phyloP scores from a whole-genome alignment of 2,888 invertebrate species.

The Thelaira solivaga region DNA sequence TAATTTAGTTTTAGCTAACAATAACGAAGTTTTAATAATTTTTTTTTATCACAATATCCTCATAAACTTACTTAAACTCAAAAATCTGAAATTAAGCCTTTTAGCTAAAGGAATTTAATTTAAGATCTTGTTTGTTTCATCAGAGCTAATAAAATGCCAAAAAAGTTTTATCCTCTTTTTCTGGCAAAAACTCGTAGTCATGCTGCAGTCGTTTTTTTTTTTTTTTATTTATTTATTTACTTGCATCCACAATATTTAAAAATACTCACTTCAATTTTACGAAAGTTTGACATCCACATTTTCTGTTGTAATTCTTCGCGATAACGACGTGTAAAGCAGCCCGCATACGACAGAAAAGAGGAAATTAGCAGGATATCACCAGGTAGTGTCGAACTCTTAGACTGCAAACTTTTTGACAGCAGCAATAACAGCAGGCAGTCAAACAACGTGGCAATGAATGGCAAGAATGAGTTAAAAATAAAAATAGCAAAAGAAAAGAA shows the following conservation, averaged over 20 bases:
- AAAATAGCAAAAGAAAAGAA: constrained; percentile 5
- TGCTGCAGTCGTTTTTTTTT: too few relatives aligned
- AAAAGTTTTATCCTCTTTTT: background rate
- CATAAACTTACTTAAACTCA: too few relatives aligned
- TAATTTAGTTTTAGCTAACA: too few relatives aligned
- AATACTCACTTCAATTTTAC: constrained; percentile 80
- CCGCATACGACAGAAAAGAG: constrained; percentile 96
- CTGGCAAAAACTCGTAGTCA: background rate
- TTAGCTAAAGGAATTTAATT: background rate
- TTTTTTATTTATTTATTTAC: too few relatives aligned
- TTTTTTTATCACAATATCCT: too few relatives aligned
- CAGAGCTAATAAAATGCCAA: background rate
- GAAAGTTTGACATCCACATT: constrained; percentile 89
- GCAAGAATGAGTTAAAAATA: background rate
- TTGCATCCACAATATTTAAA: background rate
- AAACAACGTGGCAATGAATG: background rate
- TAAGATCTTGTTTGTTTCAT: background rate
- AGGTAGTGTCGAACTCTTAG: constrained; percentile 87
- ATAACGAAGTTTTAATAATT: too few relatives aligned
- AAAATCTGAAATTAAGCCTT: constrained; percentile 4
- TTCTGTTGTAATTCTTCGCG: constrained; percentile 87
- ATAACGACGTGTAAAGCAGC: constrained; percentile 93
- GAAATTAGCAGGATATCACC: constrained; percentile 95
- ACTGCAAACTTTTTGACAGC: constrained; percentile 79
- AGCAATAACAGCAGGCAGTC: background rate